Conservation (phyloP, 2,888 invertebrate species). For the Galeopsomyia nigrocyanea region DNA sequence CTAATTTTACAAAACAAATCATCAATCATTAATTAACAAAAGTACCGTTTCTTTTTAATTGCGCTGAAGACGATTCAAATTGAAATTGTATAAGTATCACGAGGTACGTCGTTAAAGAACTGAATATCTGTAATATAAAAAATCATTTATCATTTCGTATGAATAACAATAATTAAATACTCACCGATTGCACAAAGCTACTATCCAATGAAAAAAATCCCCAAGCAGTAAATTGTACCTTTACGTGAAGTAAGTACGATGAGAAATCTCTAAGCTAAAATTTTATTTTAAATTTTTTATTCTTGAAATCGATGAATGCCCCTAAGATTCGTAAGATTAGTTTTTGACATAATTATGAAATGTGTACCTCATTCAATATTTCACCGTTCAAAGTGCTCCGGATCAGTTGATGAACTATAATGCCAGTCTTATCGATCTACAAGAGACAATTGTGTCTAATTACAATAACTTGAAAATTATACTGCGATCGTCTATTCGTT, state of each 20-base stretch:
- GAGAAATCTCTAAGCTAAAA: constrained; percentile 37
- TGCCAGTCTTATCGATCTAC: constrained; percentile 30
- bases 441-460: not conserved
- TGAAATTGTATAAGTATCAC: constrained; percentile 32
- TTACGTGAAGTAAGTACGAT: constrained; percentile 12
- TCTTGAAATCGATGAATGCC: too few species aligned
- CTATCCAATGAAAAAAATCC: constrained; percentile 31
- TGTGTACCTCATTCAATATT: constrained; percentile 26
- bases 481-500: too few species aligned
- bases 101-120: constrained; percentile 36
- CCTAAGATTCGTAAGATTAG: too few species aligned
- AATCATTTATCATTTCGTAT: not conserved
- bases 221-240: constrained; percentile 32
- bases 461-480: too few species aligned
- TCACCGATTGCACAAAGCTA: constrained; percentile 29
- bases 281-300: not conserved
- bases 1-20: too few species aligned
- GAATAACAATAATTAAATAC: not conserved
- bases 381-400: constrained; percentile 15
- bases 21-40: not conserved
- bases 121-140: constrained; percentile 19
- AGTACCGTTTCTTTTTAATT: not conserved
- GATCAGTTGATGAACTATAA: constrained; percentile 27
- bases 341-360: too few species aligned
- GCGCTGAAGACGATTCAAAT: not conserved